These are phyloP conservation scores for Agriopis marginaria DNA, from an alignment of 2,888 invertebrate species.

Conservation along the genomic window DNA sequence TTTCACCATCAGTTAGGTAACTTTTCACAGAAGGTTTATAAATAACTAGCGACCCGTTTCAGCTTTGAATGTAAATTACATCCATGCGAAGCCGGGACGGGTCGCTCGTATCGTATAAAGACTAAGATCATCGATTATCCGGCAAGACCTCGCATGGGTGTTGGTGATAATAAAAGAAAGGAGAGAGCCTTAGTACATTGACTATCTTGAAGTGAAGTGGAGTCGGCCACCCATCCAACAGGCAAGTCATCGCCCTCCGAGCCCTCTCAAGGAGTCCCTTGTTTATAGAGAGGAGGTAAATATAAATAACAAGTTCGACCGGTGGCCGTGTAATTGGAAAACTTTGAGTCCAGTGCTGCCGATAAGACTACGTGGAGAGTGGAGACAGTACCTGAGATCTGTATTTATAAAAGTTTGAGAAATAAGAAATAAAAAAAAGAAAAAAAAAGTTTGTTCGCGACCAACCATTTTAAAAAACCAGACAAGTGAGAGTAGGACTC, in stretches of 20 bases:
- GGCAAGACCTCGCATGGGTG: too few relatives aligned
- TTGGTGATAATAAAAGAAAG: too few relatives aligned
- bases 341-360: conserved; percentile 28
- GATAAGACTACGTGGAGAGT: background rate
- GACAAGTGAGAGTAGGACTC: too few relatives aligned
- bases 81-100: too few relatives aligned
- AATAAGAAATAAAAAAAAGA: background rate
- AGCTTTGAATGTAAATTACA: too few relatives aligned
- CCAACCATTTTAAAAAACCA: too few relatives aligned
- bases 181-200: background rate
- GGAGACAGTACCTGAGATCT: background rate
- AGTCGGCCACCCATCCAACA: background rate
- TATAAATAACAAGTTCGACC: conserved; percentile 31
- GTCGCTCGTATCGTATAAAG: too few relatives aligned
- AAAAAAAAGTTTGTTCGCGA: too few relatives aligned
- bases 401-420: background rate
- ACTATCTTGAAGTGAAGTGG: background rate
- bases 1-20: too few relatives aligned
- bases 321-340: conserved; percentile 40
- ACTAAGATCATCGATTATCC: too few relatives aligned
- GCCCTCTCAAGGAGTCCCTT: conserved; percentile 9
- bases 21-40: too few relatives aligned
- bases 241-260: background rate
- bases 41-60: too few relatives aligned
- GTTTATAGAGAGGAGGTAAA: conserved; percentile 20